Evolutionary conservation across 2,797 vertebrate genomes (phyloP), one percentile per base, ranked within the genome.

Genomic region (Odontamblyopus lacepedii): DNA sequence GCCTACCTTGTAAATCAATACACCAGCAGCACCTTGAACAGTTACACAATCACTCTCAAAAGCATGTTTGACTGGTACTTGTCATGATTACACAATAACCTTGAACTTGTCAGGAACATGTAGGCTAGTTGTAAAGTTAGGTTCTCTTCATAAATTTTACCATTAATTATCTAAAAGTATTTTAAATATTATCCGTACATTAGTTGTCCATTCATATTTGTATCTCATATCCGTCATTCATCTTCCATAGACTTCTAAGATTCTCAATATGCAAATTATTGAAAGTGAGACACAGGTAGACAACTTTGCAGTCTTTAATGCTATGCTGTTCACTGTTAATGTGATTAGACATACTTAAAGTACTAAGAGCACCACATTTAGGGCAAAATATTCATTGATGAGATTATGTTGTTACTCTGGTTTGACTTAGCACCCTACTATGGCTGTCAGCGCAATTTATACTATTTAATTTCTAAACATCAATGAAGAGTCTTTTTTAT

Each of bases 31-130:
- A 69, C 68, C 69, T 71, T 66, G 30, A 77, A 78, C 66, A 72
- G 77, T 90, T 90, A 85, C 29, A 72, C 61, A 91, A 87, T 72
- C 38, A 35, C 8, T 69, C 32, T 71, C 6, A 0, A 59, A 30
- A 13, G 75, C 29, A 3, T 63, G 44, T 51, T 29, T 6, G 63
- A 41, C 68, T 63, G 19, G 30, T 23, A 38, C 56, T 41, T 48
- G 63, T 29, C 41, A 64, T 27, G 38, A 66, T 66, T 11, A 32
- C 27, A 53, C 44, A 48, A 48, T 32, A 53, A 30, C 48, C 48
- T 53, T 64, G n/a, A 51, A 66, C 63, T 29, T 32, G 48, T n/a
- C 48, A 30, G 44, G 44, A 48, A 6, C 13, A 48, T 15, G 13
- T 48, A 44, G 41, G 41, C 11, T 29, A 29, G 26, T 51, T 19